phyloP scores from a whole-genome alignment of 1,140 invertebrate genomes.

The Schmidtea mediterranea region DNA sequence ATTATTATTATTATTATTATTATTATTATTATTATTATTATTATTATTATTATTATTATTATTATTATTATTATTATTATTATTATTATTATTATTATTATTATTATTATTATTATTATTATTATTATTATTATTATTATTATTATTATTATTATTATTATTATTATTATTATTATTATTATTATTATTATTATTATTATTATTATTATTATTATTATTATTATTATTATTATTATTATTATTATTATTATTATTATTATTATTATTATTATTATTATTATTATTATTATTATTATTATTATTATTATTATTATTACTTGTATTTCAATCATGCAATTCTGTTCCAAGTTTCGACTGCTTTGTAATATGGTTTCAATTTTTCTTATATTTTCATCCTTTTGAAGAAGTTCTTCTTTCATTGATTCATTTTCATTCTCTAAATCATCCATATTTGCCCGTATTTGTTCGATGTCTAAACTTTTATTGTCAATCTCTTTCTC shows the following conservation, averaged over 20 bases:
- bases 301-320: constrained; percentile 12
- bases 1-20: constrained; percentile 15
- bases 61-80: constrained; percentile 15
- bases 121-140: constrained; percentile 15
- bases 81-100: constrained; percentile 16
- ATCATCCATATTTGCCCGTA: constrained; percentile 15
- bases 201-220: constrained; percentile 16
- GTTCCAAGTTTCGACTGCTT: constrained; percentile 21
- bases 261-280: constrained; percentile 16
- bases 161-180: constrained; percentile 18
- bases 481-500: constrained; percentile 18
- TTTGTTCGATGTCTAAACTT: constrained; percentile 24
- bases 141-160: constrained; percentile 16
- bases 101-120: constrained; percentile 18
- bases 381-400: constrained; percentile 15
- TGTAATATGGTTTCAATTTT: constrained; percentile 22
- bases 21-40: constrained; percentile 16
- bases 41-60: constrained; percentile 18
- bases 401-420: constrained; percentile 16
- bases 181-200: constrained; percentile 15
- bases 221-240: constrained; percentile 18
- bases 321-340: too few relatives aligned
- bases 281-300: constrained; percentile 18
- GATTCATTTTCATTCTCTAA: constrained; percentile 18
- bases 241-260: constrained; percentile 15